Percentiles rank a stretch among this genome's conserved stretches.
Evolutionary conservation across 2,888 invertebrate species (phyloP).

Genomic region (Sarcophaga variegata): DNA sequence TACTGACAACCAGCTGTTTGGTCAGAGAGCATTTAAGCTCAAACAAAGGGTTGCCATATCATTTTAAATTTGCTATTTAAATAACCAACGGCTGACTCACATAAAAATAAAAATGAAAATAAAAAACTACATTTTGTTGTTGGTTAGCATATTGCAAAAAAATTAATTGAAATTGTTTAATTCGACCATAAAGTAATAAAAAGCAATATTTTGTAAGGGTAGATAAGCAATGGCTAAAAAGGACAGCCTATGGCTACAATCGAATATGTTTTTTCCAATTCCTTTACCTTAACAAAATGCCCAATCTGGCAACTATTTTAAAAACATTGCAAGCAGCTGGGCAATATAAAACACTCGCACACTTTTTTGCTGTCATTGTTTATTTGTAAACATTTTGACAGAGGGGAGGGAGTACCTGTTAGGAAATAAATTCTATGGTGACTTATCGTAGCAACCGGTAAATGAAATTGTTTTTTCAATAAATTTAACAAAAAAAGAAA

Average conservation of each 20-base stretch:
- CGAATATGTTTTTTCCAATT: neutral
- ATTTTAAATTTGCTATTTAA: neutral
- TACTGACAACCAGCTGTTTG: constrained; percentile 46
- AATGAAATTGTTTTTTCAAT: constrained; percentile 29
- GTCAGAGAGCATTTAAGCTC: neutral
- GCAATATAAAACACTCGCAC: no score
- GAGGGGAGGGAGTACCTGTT: constrained; percentile 28
- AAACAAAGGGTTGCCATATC: neutral
- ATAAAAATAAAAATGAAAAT: neutral
- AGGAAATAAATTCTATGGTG: constrained; percentile 11
- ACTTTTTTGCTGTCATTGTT: neutral
- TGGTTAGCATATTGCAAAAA: no score
- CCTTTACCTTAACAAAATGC: neutral
- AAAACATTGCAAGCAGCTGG: neutral
- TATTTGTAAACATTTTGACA: constrained; percentile 51
- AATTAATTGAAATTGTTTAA: no score
- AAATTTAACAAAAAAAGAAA: neutral
- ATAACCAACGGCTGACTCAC: neutral
- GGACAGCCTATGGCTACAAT: no score
- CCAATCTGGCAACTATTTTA: neutral
- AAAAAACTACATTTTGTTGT: no score
- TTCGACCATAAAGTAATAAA: no score
- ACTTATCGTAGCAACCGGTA: constrained; percentile 66
- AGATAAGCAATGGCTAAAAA: no score
- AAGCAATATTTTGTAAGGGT: no score